These are phyloP conservation scores for Conomelus anceps DNA, from an alignment of 2,888 invertebrate species.

Conservation along the genomic window DNA sequence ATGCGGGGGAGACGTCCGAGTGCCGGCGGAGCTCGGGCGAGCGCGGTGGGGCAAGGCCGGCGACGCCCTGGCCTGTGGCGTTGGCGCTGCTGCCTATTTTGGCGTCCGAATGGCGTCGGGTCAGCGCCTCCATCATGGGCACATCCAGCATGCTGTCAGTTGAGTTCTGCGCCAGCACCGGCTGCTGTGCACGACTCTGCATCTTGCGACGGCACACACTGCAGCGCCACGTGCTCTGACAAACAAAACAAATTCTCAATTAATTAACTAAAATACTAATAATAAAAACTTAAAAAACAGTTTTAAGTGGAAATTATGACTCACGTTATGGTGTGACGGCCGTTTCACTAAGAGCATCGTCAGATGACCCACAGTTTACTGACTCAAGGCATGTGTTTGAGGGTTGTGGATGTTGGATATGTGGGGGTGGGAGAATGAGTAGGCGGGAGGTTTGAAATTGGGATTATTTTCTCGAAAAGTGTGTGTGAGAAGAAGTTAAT, in stretches of 20 bases:
- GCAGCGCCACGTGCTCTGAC: constrained; percentile 75
- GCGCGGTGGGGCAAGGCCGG: constrained; percentile 71
- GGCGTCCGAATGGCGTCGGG: constrained; percentile 74
- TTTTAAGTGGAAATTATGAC: no score
- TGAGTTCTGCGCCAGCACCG: constrained; percentile 67
- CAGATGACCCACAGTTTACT: no score
- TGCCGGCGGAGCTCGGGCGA: constrained; percentile 76
- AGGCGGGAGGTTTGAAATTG: no score
- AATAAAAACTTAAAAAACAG: no score
- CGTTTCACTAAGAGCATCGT: no score
- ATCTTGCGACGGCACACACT: constrained; percentile 77
- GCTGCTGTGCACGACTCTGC: constrained; percentile 60
- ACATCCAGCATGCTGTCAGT: constrained; percentile 78
- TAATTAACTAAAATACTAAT: no score
- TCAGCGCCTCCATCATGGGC: constrained; percentile 69
- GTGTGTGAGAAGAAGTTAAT: no score
- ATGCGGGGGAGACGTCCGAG: constrained; percentile 81
- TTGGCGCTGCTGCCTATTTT: constrained; percentile 50
- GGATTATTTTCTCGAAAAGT: no score
- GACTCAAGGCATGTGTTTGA: no score
- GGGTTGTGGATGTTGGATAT: no score
- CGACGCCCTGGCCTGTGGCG: constrained; percentile 32
- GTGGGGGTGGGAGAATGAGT: no score
- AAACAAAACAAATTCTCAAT: constrained; percentile 16
- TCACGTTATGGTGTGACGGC: no score